Conservation (phyloP, 2,797 vertebrate species). For the Gadopsis bispinosus region DNA sequence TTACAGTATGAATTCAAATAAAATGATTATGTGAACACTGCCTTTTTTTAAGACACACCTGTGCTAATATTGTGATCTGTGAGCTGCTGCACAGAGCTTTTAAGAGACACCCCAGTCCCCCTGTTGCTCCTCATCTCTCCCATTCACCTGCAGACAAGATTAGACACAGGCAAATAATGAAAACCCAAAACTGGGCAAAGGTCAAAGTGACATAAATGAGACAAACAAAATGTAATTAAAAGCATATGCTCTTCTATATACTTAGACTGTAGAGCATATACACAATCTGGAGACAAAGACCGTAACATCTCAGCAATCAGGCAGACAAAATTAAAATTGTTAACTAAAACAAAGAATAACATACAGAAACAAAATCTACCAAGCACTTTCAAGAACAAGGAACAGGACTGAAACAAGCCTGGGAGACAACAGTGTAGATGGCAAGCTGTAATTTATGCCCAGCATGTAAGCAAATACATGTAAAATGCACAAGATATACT, state of each 20-base stretch:
- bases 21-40: background rate
- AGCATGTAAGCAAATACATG: constrained; percentile 10
- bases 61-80: constrained; percentile 80
- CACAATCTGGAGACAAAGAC: background rate
- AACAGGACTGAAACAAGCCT: constrained; percentile 1
- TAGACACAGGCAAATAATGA: constrained; percentile 29
- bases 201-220: background rate
- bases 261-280: background rate
- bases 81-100: constrained; percentile 81
- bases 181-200: background rate
- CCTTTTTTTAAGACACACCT: constrained; percentile 79
- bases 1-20: background rate
- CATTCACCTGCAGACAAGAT: constrained; percentile 81
- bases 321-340: background rate
- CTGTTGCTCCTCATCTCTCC: constrained; percentile 90
- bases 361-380: constrained; percentile 10
- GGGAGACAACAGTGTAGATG: background rate
- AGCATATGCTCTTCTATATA: background rate
- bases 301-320: background rate
- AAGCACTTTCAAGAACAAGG: background rate
- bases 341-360: background rate
- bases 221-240: background rate
- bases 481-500: constrained; percentile 1
- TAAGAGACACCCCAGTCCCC: constrained; percentile 83
- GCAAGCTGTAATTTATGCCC: background rate